These are phyloP conservation scores for Tortricodes alternella DNA, from an alignment of 2,888 invertebrate genomes.

Conservation along the genomic window DNA sequence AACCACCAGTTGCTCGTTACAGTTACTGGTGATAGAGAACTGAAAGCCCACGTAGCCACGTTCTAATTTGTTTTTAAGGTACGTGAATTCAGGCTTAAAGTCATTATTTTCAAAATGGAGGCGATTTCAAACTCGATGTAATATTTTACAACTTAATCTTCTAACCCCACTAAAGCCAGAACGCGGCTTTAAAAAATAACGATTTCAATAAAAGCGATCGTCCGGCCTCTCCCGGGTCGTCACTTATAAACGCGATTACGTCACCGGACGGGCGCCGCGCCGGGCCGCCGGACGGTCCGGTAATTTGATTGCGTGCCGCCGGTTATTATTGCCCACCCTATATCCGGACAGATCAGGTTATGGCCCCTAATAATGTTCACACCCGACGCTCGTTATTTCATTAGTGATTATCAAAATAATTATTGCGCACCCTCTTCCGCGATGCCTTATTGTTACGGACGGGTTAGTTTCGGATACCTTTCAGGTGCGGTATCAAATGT, in stretches of 20 bases:
- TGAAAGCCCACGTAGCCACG: too few species aligned
- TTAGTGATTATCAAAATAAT: constrained; percentile 38
- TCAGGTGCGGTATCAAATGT: background rate
- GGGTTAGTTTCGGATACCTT: constrained; percentile 5
- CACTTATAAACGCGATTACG: constrained; percentile 53
- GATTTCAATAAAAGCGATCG: constrained; percentile 41
- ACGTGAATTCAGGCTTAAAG: too few species aligned
- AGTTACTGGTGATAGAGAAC: too few species aligned
- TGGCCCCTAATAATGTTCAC: constrained; percentile 49
- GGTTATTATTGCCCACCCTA: constrained; percentile 59
- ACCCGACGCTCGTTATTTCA: constrained; percentile 47
- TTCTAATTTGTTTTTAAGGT: too few species aligned
- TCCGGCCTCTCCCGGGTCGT: constrained; percentile 37
- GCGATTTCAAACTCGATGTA: background rate
- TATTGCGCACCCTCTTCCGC: constrained; percentile 22
- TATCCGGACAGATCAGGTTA: constrained; percentile 60
- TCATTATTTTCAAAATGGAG: too few species aligned
- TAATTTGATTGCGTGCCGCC: constrained; percentile 63
- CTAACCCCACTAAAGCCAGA: constrained; percentile 10
- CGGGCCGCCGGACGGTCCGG: constrained; percentile 37
- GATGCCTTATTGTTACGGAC: constrained; percentile 2
- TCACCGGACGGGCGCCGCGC: constrained; percentile 33
- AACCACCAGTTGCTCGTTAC: too few species aligned
- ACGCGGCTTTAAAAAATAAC: constrained; percentile 43
- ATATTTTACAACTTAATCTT: constrained; percentile 28